Conservation (phyloP, 2,113 vertebrate species). For the Lepus europaeus region DNA sequence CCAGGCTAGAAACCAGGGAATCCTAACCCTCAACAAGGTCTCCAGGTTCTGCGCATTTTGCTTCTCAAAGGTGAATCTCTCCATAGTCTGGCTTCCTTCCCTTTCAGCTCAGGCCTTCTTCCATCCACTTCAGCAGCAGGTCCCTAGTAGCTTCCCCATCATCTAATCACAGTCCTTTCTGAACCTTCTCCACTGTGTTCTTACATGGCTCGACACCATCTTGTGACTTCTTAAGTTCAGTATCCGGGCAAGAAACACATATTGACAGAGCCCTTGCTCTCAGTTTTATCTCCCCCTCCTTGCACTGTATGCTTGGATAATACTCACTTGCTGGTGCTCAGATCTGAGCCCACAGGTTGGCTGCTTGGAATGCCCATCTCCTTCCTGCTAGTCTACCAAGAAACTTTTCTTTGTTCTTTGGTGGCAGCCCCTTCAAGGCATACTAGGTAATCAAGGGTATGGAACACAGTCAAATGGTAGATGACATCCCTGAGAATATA, state of each 20-base stretch:
- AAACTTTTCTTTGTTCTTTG: not conserved
- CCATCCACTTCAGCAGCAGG: not conserved
- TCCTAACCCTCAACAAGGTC: not conserved
- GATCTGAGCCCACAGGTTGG: not conserved
- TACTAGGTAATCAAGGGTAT: not conserved
- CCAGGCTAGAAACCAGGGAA: not conserved
- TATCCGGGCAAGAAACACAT: not conserved
- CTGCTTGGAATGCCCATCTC: not conserved
- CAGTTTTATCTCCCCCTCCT: not conserved
- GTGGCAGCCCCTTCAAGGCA: not conserved
- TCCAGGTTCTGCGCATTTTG: not conserved
- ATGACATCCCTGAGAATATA: not conserved
- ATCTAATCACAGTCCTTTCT: not conserved
- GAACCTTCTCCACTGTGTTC: slow-evolving; percentile 31
- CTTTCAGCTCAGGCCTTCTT: not conserved
- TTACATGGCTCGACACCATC: not conserved
- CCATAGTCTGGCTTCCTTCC: not conserved
- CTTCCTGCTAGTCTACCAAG: not conserved
- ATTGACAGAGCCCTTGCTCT: not conserved
- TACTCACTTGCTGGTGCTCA: not conserved
- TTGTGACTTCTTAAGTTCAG: slow-evolving; percentile 25
- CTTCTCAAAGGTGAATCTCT: not conserved
- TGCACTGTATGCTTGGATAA: not conserved
- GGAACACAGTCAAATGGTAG: not conserved
- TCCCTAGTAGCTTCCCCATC: not conserved